These are phyloP conservation scores for Diadromus collaris DNA, from an alignment of 2,888 invertebrate species.

Conservation along the genomic window DNA sequence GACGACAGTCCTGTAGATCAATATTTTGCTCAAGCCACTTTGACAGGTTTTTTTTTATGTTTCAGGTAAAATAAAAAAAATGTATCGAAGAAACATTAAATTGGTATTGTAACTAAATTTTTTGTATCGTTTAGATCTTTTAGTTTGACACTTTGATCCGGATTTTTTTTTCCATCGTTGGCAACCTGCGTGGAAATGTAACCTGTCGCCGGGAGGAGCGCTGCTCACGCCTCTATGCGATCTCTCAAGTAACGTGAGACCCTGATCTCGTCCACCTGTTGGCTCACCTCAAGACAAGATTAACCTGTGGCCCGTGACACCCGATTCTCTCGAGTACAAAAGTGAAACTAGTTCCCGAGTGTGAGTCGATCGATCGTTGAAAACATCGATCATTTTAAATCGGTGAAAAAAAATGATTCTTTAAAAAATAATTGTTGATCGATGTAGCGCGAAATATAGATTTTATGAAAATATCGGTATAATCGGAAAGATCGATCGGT, in stretches of 20 bases:
- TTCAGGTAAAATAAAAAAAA: too few relatives aligned
- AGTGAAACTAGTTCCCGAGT: not conserved
- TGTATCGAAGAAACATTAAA: too few relatives aligned
- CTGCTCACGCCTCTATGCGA: conserved; percentile 61
- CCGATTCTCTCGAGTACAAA: conserved; percentile 15
- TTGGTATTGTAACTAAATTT: too few relatives aligned
- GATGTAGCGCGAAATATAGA: not conserved
- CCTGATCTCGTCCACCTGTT: conserved; percentile 76
- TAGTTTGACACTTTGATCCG: too few relatives aligned
- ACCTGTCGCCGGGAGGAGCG: conserved; percentile 65
- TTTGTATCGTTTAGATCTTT: too few relatives aligned
- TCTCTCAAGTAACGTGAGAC: conserved; percentile 71
- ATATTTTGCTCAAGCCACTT: too few relatives aligned
- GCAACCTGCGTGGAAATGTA: conserved; percentile 51
- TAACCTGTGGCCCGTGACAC: conserved; percentile 63
- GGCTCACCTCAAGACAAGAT: conserved; percentile 75
- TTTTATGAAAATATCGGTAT: not conserved
- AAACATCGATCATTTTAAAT: not conserved
- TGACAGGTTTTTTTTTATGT: too few relatives aligned
- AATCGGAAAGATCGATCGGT: too few relatives aligned
- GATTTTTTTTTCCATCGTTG: not conserved
- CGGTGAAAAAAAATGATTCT: not conserved
- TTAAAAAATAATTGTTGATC: not conserved
- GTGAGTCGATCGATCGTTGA: conserved; percentile 35
- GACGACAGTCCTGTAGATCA: too few relatives aligned